Percentiles rank a stretch among this genome's conserved stretches.
These are phyloP conservation scores for Parazoanthus atlanticus DNA, from an alignment of 92 coral and sea anemone species.

Conservation along the genomic window DNA sequence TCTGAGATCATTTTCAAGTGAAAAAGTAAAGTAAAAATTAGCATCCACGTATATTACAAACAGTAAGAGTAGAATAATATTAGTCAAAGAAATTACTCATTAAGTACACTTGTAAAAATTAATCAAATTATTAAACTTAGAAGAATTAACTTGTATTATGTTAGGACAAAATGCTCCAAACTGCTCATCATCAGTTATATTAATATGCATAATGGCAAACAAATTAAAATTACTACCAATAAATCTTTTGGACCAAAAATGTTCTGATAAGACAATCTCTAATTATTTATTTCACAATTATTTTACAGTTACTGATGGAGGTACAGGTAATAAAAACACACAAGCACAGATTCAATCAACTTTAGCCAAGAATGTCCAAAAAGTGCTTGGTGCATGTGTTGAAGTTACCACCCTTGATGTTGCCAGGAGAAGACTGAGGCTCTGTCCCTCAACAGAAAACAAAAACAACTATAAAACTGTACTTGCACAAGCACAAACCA, in stretches of 20 bases:
- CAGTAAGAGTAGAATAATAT: too few species aligned
- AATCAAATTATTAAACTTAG: too few species aligned
- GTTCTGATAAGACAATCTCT: neutral
- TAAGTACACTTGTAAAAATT: too few species aligned
- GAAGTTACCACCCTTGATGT: conserved; percentile 8
- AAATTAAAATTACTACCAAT: too few species aligned
- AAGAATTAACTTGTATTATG: too few species aligned
- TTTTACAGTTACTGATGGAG: neutral
- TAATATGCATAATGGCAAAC: neutral
- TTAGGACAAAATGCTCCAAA: neutral
- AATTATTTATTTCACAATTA: conserved; percentile 2
- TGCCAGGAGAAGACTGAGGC: conserved; percentile 2
- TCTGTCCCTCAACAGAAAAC: conserved; percentile 6
- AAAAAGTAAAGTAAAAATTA: neutral
- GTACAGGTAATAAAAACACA: neutral
- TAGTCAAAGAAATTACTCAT: too few species aligned
- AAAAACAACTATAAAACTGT: neutral
- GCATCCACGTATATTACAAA: too few species aligned
- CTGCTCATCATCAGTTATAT: neutral
- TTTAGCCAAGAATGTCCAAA: conserved; percentile 1
- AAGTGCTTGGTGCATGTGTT: neutral
- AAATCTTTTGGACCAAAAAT: neutral
- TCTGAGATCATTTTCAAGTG: too few species aligned
- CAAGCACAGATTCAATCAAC: neutral
- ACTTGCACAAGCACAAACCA: conserved; percentile 1